phyloP scores from a whole-genome alignment of 1,140 invertebrate genomes.

The Holcopasites calliopsidis region DNA sequence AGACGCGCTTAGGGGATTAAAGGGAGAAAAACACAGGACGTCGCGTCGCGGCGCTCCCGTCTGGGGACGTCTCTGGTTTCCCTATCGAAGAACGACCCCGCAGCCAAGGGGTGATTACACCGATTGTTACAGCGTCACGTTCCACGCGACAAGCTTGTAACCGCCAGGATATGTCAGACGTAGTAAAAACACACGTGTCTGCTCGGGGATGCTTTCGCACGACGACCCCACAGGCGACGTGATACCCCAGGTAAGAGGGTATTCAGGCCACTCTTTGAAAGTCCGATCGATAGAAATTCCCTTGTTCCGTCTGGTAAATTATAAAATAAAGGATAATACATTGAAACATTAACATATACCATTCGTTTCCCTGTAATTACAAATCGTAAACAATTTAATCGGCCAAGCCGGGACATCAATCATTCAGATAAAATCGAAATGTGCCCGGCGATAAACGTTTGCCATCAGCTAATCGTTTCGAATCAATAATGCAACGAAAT shows the following conservation, averaged over 20 bases:
- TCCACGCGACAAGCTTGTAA: neutral
- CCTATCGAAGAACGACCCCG: constrained; percentile 30
- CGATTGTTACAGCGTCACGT: constrained; percentile 38
- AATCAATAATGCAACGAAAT: too few relatives aligned
- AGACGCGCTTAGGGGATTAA: constrained; percentile 12
- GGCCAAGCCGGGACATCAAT: too few relatives aligned
- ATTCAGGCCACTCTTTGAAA: constrained; percentile 20
- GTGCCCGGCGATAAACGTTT: too few relatives aligned
- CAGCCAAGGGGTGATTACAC: constrained; percentile 4
- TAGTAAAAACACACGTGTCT: constrained; percentile 38
- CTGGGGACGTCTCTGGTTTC: constrained; percentile 20
- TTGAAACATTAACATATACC: too few relatives aligned
- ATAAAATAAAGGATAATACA: too few relatives aligned
- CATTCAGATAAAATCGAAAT: too few relatives aligned
- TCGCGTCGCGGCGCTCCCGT: neutral
- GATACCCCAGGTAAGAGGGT: constrained; percentile 21
- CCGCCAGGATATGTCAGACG: constrained; percentile 29
- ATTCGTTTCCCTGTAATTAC: too few relatives aligned
- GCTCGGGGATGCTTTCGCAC: constrained; percentile 26
- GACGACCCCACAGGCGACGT: constrained; percentile 13
- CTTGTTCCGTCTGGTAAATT: constrained; percentile 6
- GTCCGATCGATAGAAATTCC: constrained; percentile 24
- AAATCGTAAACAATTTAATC: too few relatives aligned
- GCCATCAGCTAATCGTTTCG: neutral
- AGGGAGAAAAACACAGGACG: neutral